Percentiles rank a stretch among this genome's conserved stretches.
phyloP scores from a whole-genome alignment of 2,113 vertebrate genomes.

The Desmodus rotundus region DNA sequence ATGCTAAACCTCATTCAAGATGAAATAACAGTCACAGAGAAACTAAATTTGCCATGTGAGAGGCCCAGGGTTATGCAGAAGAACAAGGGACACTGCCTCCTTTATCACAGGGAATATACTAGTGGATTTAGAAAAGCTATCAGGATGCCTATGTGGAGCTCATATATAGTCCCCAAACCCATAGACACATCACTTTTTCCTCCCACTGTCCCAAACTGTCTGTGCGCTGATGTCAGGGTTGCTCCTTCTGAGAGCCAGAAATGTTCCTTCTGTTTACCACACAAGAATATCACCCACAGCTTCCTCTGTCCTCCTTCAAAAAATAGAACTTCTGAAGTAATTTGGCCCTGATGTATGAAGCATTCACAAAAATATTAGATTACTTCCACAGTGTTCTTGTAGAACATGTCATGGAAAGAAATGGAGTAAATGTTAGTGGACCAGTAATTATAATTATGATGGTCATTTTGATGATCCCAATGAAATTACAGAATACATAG shows the following conservation, averaged over 20 bases:
- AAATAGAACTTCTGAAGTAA: conserved; percentile 82
- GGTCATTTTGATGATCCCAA: conserved; percentile 85
- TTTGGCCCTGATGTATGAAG: conserved; percentile 88
- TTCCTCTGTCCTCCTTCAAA: conserved; percentile 92
- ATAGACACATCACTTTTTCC: conserved; percentile 82
- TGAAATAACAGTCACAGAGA: conserved; percentile 61
- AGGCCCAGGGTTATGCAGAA: conserved; percentile 85
- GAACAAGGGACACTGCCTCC: conserved; percentile 83
- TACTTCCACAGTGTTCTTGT: conserved; percentile 86
- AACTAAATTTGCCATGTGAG: conserved; percentile 82
- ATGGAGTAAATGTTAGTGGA: conserved; percentile 93
- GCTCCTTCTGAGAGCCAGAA: conserved; percentile 81
- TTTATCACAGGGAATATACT: conserved; percentile 87
- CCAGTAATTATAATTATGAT: conserved; percentile 90
- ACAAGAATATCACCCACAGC: conserved; percentile 77
- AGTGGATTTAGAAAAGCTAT: conserved; percentile 83
- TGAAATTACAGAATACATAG: conserved; percentile 64
- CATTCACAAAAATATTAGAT: conserved; percentile 89
- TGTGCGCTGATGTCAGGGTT: conserved; percentile 91
- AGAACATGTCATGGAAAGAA: conserved; percentile 83
- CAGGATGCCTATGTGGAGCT: conserved; percentile 91
- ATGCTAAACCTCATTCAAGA: conserved; percentile 77
- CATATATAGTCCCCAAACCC: conserved; percentile 86
- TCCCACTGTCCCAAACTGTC: conserved; percentile 83
- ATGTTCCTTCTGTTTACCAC: conserved; percentile 84